Evolutionary conservation across 1,140 invertebrate genomes (phyloP), one percentile per base, ranked within the genome.

Genomic region (Musca domestica): DNA sequence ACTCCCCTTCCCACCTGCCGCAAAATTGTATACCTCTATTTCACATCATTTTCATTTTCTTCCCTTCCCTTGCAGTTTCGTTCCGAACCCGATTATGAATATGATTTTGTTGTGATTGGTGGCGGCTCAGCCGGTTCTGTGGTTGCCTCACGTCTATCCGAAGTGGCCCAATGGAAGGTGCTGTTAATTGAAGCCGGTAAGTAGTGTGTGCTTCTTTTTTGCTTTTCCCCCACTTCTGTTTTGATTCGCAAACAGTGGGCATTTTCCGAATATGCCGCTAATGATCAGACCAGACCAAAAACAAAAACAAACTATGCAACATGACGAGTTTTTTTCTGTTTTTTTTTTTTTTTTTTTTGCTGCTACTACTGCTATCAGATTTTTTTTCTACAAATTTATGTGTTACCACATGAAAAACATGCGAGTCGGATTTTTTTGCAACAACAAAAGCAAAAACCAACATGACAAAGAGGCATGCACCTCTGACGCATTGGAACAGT

Each of bases 101-200:
- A 94, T 81, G 92, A 94, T 82, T 94, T 94, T 83, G 90, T 94
- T 70, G 88, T 94, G 22, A 89, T 96, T 65, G 95, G 95, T 1
- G 93, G 91, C 4, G 95, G 95, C 0, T 94, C 93, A 14, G 92
- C 91, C 0, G 94, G 93, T 10, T 87, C 90, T 17, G 92, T 92
- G 23, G 90, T 93, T 12, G 92, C 93, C 6, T 89, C 92, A 3
- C 86, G 94, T 48, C 84, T 95, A 25, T 90, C 90, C 0, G 91
- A 94, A 74, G 88, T 92, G 30, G 88, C 88, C 0, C 85, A 91
- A 72, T 91, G 90, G 87, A 90, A 88, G 61, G 92, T 95, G 3
- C 80, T 95, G 54, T 81, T 95, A 15, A 78, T 96, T 34, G 94
- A 95, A 86, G 93, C 93, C 68, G 92, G 91, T 79, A 84, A 83